Base-by-base conservation (phyloP, 2,888 invertebrate species). In the Heteromurus nitidus region DNA sequence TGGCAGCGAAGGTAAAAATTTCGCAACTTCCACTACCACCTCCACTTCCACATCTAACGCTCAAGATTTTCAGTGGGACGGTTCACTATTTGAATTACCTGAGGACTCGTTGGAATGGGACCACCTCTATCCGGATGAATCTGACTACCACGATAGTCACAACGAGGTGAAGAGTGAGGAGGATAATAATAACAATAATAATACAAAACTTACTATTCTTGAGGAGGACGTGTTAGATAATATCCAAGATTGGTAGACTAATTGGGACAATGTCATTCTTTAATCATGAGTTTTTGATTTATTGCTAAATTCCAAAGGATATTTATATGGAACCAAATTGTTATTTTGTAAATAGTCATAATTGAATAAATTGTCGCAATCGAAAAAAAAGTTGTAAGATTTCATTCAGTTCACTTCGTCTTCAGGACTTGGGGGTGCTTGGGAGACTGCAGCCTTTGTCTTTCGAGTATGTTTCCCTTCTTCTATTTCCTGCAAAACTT, bases 401-500 rank as follows among this genome's bases (percentile, higher is more conserved):
- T n/a, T n/a, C n/a, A n/a, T n/a, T n/a, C n/a, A n/a, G n/a, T n/a
- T n/a, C n/a, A n/a, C n/a, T n/a, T n/a, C n/a, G n/a, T n/a, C n/a
- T n/a, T n/a, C n/a, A n/a, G n/a, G n/a, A n/a, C n/a, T n/a, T n/a
- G n/a, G n/a, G n/a, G n/a, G n/a, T n/a, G n/a, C n/a, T n/a, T n/a
- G n/a, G n/a, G n/a, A n/a, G n/a, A n/a, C 50, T 55, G 30, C 22
- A 24, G 42, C 36, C 28, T 50, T 64, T 26, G 31, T 20, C 30
- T 31, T 31, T 18, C 18, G 1, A n/a, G 36, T 55, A 13, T 18
- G 9, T 9, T 60, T 69, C 5, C 60, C 74, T 28, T 47, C 58
- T 20, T 62, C 50, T n/a, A 73, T 42, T 16, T 74, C 80, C 26
- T 60, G 55, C 2, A 80, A 22, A 20, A 79, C 30, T 13, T 79